Evolutionary conservation across 2,797 vertebrate genomes (phyloP).

Genomic region (Botia kubotai): DNA sequence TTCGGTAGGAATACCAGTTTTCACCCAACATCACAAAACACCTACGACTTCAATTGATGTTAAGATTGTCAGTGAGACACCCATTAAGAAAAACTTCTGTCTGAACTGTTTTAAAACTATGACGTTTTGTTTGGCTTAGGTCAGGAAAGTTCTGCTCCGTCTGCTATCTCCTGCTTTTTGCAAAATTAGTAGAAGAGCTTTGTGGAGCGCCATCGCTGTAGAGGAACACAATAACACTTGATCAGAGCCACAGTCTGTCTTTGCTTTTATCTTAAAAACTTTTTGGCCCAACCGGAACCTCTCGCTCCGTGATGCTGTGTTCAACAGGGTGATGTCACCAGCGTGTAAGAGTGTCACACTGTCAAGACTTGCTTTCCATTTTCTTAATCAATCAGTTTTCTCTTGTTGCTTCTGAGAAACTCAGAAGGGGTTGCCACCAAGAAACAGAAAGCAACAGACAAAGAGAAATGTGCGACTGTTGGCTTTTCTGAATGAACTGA

Average conservation of each 20-base stretch:
- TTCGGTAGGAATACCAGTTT: no score
- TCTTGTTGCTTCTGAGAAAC: not conserved
- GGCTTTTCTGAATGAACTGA: slow-evolving; percentile 7
- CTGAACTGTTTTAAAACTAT: not conserved
- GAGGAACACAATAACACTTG: slow-evolving; percentile 32
- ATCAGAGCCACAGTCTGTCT: slow-evolving; percentile 6
- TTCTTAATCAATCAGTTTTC: slow-evolving; percentile 4
- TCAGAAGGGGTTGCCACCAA: not conserved
- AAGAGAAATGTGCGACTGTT: not conserved
- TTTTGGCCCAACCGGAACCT: slow-evolving; percentile 32
- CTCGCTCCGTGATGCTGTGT: not conserved
- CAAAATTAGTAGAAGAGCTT: slow-evolving; percentile 13
- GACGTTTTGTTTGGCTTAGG: not conserved
- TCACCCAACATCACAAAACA: no score
- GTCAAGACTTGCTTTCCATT: not conserved
- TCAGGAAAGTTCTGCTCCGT: not conserved
- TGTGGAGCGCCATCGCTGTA: slow-evolving; percentile 6
- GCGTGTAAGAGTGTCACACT: slow-evolving; percentile 36
- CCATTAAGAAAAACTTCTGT: not conserved
- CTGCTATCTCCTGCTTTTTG: slow-evolving; percentile 12
- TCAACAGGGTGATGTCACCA: slow-evolving; percentile 31
- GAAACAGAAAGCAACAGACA: slow-evolving; percentile 7
- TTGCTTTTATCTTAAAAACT: slow-evolving; percentile 40
- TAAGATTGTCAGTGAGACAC: not conserved
- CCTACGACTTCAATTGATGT: not conserved